phyloP scores from a whole-genome alignment of 2,888 invertebrate species.

The Amphimallon solstitiale region DNA sequence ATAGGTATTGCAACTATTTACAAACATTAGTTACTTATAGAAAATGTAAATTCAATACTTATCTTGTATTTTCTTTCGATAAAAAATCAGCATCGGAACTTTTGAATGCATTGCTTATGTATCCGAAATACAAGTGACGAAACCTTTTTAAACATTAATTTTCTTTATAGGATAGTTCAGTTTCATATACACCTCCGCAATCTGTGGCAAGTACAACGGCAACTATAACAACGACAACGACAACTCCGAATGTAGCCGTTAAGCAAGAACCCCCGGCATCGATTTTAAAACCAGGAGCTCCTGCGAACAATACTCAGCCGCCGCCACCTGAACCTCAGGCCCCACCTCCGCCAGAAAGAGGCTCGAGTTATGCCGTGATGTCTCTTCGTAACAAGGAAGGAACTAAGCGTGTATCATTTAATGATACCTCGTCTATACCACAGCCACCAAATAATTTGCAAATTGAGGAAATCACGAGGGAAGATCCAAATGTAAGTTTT shows the following conservation, averaged over 20 bases:
- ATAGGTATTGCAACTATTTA: too few species aligned
- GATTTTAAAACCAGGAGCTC: slow-evolving; percentile 62
- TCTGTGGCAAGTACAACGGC: slow-evolving; percentile 59
- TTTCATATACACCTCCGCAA: slow-evolving; percentile 51
- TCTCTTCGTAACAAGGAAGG: slow-evolving; percentile 66
- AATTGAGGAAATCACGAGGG: slow-evolving; percentile 61
- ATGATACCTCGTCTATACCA: slow-evolving; percentile 56
- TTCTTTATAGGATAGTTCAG: slow-evolving; percentile 56
- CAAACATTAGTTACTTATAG: too few species aligned
- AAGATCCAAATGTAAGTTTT: slow-evolving; percentile 83
- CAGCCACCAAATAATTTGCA: slow-evolving; percentile 52
- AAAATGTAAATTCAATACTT: too few species aligned
- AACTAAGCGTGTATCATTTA: slow-evolving; percentile 62
- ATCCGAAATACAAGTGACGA: too few species aligned
- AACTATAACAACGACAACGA: slow-evolving; percentile 56
- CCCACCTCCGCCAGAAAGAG: slow-evolving; percentile 86
- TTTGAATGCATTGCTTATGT: too few species aligned
- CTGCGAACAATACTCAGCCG: slow-evolving; percentile 51
- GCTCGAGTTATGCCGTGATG: slow-evolving; percentile 89
- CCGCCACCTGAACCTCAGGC: slow-evolving; percentile 58
- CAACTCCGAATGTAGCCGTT: slow-evolving; percentile 56
- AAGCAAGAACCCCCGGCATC: slow-evolving; percentile 59
- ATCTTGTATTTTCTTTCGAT: too few species aligned
- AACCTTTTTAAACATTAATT: neutral
- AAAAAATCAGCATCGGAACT: too few species aligned